phyloP scores from a whole-genome alignment of 1,140 invertebrate species.

The Drosophila nigromelanica region DNA sequence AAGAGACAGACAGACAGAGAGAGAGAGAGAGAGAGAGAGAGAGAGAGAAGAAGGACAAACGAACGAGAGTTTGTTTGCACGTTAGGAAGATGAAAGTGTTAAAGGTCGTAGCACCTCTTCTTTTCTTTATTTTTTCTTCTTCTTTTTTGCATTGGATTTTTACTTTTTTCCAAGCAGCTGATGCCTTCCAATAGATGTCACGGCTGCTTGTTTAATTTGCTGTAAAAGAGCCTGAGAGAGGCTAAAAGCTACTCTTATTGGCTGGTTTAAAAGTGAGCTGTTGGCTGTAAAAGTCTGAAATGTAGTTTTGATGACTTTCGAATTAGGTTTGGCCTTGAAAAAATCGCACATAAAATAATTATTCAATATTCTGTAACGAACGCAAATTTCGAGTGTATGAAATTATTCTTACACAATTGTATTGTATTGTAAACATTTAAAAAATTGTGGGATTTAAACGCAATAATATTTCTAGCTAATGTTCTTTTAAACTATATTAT shows the following conservation, averaged over 20 bases:
- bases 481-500: not conserved
- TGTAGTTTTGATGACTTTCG: not conserved
- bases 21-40: not conserved
- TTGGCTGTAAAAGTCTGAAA: not conserved
- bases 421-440: too few species aligned
- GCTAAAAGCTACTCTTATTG: not conserved
- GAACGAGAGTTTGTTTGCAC: constrained; percentile 58
- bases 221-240: constrained; percentile 15
- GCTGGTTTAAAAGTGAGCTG: constrained; percentile 7
- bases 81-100: constrained; percentile 74
- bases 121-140: constrained; percentile 20
- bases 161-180: constrained; percentile 21
- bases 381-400: too few species aligned
- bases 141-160: constrained; percentile 59
- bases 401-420: too few species aligned
- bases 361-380: too few species aligned
- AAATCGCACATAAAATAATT: too few species aligned
- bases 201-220: constrained; percentile 33
- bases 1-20: not conserved
- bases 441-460: too few species aligned
- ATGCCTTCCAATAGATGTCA: constrained; percentile 15
- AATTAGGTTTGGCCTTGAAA: too few species aligned
- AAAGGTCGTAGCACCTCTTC: constrained; percentile 54
- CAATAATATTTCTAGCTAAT: too few species aligned
- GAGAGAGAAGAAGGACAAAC: constrained; percentile 26